A percentile compares a stretch with the other conserved stretches of the same genome.
These are phyloP conservation scores for Lutjanus argentimaculatus DNA, from an alignment of 2,797 vertebrate species.

Conservation along the genomic window DNA sequence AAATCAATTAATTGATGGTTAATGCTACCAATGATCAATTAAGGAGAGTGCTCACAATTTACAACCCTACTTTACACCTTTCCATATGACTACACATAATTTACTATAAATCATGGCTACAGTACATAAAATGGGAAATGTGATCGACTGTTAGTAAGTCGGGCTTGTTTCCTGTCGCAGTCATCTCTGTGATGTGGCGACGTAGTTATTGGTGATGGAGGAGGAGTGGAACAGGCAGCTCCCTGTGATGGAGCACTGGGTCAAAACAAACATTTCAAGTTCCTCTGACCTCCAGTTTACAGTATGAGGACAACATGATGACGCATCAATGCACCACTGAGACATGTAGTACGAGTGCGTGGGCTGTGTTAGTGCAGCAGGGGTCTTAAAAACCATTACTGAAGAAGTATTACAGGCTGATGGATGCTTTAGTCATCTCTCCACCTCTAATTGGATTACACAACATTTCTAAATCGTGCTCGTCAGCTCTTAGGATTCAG, in stretches of 20 bases:
- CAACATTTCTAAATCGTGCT: conserved; percentile 26
- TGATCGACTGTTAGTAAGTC: neutral
- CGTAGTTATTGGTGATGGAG: conserved; percentile 51
- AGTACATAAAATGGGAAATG: conserved; percentile 7
- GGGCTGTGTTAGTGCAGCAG: conserved; percentile 44
- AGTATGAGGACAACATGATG: conserved; percentile 52
- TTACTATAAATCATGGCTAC: neutral
- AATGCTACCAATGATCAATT: no score
- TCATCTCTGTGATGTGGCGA: conserved; percentile 29
- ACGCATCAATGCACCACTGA: conserved; percentile 55
- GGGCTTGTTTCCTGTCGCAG: conserved; percentile 3
- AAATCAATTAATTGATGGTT: no score
- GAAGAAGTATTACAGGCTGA: conserved; percentile 34
- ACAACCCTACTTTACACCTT: neutral
- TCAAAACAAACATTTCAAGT: conserved; percentile 47
- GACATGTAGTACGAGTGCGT: conserved; percentile 44
- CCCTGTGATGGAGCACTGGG: conserved; percentile 16
- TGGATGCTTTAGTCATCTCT: conserved; percentile 51
- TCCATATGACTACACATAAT: conserved; percentile 5
- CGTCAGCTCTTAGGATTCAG: conserved; percentile 24
- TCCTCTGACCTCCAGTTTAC: conserved; percentile 45
- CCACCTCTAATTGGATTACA: conserved; percentile 56
- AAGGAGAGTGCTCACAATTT: no score
- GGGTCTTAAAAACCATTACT: conserved; percentile 56
- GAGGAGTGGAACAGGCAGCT: neutral